Conservation (phyloP, 2,113 vertebrate genomes). For the Crotalus tigris region DNA sequence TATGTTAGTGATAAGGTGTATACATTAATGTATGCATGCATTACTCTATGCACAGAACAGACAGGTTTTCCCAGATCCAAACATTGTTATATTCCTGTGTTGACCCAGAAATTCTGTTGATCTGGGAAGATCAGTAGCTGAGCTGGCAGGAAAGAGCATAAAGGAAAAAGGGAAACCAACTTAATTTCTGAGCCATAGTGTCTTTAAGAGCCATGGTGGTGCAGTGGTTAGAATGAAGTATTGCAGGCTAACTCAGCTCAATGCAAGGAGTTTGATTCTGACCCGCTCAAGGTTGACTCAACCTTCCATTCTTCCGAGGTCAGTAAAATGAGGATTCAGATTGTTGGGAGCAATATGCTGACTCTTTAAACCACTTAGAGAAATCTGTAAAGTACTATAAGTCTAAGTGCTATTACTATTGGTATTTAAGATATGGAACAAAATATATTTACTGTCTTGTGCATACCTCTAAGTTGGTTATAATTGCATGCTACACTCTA, state of each 20-base stretch:
- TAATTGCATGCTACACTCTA: neutral
- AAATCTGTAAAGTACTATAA: neutral
- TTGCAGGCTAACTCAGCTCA: neutral
- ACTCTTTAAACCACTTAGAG: too few relatives aligned
- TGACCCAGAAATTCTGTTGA: neutral
- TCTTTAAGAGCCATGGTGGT: neutral
- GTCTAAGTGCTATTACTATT: neutral
- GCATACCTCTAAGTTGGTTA: neutral
- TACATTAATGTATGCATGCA: neutral
- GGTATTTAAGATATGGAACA: neutral
- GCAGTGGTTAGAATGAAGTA: neutral
- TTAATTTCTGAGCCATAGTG: neutral
- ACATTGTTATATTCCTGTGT: neutral
- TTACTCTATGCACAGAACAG: neutral
- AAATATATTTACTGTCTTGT: neutral
- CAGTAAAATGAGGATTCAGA: neutral
- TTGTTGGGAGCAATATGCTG: too few relatives aligned
- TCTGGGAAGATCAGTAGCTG: neutral
- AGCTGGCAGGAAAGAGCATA: neutral
- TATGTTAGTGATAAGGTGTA: neutral
- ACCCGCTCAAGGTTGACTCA: neutral
- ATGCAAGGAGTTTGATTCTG: neutral
- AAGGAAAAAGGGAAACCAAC: neutral
- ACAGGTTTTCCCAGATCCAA: neutral
- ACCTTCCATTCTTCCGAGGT: neutral